Conservation (phyloP, 2,888 invertebrate genomes). For the Epicampocera succincta region DNA sequence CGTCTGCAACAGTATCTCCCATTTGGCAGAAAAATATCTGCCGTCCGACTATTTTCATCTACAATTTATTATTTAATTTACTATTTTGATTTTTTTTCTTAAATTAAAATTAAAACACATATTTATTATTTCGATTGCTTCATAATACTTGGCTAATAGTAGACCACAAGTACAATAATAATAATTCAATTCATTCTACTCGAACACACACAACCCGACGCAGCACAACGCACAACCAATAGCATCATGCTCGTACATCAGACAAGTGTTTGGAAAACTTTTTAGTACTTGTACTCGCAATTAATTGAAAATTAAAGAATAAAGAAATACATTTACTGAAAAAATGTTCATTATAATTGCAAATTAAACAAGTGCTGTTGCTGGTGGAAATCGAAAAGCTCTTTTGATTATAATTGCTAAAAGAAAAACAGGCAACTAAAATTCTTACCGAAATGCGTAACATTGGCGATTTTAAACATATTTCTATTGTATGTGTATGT, state of each 20-base stretch:
- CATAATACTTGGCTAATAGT: conserved; percentile 67
- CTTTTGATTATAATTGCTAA: conserved; percentile 39
- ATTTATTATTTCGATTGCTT: conserved; percentile 68
- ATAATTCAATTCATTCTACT: conserved; percentile 57
- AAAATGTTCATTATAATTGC: conserved; percentile 63
- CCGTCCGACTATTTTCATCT: background rate
- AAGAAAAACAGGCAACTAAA: conserved; percentile 45
- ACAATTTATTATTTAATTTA: conserved; percentile 44
- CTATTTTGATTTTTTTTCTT: background rate
- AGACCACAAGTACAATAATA: conserved; percentile 52
- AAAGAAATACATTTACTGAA: conserved; percentile 54
- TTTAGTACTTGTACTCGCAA: conserved; percentile 70
- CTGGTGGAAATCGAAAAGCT: conserved; percentile 37
- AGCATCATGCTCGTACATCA: conserved; percentile 20
- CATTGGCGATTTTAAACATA: background rate
- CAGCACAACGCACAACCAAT: background rate
- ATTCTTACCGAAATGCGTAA: conserved; percentile 44
- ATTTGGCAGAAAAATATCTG: conserved; percentile 44
- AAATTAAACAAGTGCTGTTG: conserved; percentile 34
- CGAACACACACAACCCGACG: no score
- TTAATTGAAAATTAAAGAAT: conserved; percentile 74
- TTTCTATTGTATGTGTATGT: background rate
- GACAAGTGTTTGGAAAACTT: conserved; percentile 63
- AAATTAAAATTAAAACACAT: conserved; percentile 50
- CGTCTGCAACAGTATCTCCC: background rate